These are phyloP conservation scores for Erythrolamprus reginae DNA, from an alignment of 2,113 vertebrate species.

Conservation along the genomic window DNA sequence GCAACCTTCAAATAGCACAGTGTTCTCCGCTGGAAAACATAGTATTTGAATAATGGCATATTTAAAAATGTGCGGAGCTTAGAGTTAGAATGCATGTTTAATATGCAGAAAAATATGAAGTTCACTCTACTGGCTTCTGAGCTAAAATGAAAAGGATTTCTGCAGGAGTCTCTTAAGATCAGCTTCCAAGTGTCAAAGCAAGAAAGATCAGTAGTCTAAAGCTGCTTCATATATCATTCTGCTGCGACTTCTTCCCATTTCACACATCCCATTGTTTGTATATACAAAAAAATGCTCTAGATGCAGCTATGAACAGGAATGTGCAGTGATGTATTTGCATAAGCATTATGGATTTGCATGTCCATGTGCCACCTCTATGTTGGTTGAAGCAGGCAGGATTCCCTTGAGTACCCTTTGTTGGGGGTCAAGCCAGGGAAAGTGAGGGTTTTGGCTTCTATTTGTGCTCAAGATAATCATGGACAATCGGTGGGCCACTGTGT, in stretches of 20 bases:
- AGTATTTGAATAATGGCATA: not conserved
- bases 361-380: too few species aligned
- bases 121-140: not conserved
- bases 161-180: not conserved
- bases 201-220: not conserved
- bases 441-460: too few species aligned
- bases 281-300: not conserved
- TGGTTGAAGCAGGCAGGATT: too few species aligned
- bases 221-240: not conserved
- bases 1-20: not conserved
- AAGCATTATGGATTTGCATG: not conserved
- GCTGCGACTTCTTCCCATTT: not conserved
- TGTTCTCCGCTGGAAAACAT: not conserved
- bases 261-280: not conserved
- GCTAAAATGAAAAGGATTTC: not conserved
- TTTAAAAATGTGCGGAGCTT: not conserved
- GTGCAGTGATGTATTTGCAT: not conserved
- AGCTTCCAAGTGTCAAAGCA: not conserved
- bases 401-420: too few species aligned
- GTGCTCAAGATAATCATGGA: too few species aligned
- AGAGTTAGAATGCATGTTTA: not conserved
- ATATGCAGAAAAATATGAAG: not conserved
- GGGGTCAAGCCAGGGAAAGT: too few species aligned
- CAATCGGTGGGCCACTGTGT: too few species aligned
- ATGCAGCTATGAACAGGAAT: not conserved